These are phyloP conservation scores for Parnassius glacialis DNA, from an alignment of 2,888 invertebrate genomes.

Conservation along the genomic window DNA sequence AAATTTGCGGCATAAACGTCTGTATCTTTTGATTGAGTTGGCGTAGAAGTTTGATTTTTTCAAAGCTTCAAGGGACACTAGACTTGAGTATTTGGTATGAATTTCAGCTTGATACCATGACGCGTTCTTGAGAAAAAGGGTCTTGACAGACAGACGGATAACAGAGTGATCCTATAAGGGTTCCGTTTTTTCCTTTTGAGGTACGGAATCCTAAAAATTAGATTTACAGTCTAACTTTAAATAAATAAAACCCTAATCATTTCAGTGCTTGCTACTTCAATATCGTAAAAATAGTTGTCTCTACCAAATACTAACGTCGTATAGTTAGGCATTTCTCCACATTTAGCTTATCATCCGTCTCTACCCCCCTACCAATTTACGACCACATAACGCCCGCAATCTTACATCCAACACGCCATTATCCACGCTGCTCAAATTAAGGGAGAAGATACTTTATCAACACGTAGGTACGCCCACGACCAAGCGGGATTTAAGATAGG, in stretches of 20 bases:
- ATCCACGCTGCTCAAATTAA: slow-evolving; percentile 53
- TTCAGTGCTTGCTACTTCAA: neutral
- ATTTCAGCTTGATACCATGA: too few relatives aligned
- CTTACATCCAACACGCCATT: slow-evolving; percentile 53
- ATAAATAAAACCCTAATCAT: neutral
- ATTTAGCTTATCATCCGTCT: slow-evolving; percentile 15
- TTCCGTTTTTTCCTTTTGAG: too few relatives aligned
- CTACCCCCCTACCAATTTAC: slow-evolving; percentile 46
- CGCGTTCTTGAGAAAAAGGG: too few relatives aligned
- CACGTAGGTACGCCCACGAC: slow-evolving; percentile 31
- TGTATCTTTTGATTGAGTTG: too few relatives aligned
- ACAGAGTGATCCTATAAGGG: too few relatives aligned
- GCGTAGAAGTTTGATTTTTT: too few relatives aligned
- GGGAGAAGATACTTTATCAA: slow-evolving; percentile 53
- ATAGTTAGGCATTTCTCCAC: slow-evolving; percentile 15
- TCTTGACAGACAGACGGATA: too few relatives aligned
- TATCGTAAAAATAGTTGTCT: slow-evolving; percentile 14
- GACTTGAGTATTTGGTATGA: too few relatives aligned
- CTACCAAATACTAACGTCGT: slow-evolving; percentile 13
- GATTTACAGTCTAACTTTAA: neutral
- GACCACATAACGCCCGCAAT: slow-evolving; percentile 55
- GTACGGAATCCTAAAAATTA: too few relatives aligned
- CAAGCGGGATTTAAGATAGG: slow-evolving; percentile 16
- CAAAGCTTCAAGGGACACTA: too few relatives aligned
- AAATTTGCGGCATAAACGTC: too few relatives aligned